Conservation (phyloP, 30 jellyfish, hydroid and myxozoan species). For the Aurelia sp. region DNA sequence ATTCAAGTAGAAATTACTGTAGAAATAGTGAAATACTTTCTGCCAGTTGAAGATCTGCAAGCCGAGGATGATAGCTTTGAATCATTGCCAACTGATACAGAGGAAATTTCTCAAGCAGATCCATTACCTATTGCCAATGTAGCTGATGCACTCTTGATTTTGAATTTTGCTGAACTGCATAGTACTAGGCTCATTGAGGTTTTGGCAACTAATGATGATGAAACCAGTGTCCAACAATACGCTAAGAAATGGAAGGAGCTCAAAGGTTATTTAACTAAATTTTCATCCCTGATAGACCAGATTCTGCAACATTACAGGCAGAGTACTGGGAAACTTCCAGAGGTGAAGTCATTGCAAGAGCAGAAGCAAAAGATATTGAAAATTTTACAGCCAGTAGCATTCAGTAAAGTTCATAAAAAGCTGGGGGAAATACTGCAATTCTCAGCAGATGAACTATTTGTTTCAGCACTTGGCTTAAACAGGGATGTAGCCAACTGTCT, state of each 20-base stretch:
- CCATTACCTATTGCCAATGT: too few relatives aligned
- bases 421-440: not conserved
- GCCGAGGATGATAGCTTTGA: too few relatives aligned
- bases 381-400: not conserved
- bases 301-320: not conserved
- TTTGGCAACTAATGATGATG: too few relatives aligned
- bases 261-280: not conserved
- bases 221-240: too few relatives aligned
- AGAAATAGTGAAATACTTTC: too few relatives aligned
- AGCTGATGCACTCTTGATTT: too few relatives aligned
- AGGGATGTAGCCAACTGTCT: not conserved
- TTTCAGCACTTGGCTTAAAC: slow-evolving; percentile 1
- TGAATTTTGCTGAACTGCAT: too few relatives aligned
- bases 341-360: not conserved
- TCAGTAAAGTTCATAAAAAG: not conserved
- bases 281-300: not conserved
- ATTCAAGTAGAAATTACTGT: too few relatives aligned
- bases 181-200: too few relatives aligned
- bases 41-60: too few relatives aligned
- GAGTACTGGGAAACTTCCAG: not conserved
- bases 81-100: too few relatives aligned
- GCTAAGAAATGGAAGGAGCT: not conserved
- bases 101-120: too few relatives aligned
- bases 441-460: not conserved
- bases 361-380: not conserved